Conservation (phyloP, 2,888 invertebrate species). For the Heliconius aoede region DNA sequence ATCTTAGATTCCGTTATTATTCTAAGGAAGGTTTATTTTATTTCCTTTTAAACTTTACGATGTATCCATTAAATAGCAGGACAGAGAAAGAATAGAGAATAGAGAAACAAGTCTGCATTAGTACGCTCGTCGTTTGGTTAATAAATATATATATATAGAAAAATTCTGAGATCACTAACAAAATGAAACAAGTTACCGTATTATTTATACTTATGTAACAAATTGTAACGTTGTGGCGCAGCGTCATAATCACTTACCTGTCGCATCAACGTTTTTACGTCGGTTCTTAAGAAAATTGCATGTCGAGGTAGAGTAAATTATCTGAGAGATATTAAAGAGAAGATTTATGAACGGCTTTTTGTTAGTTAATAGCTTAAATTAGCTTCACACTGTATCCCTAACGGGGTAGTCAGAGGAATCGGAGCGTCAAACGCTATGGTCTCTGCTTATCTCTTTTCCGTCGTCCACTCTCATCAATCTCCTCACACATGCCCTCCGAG, state of each 20-base stretch:
- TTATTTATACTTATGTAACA: conserved; percentile 60
- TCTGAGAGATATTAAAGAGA: conserved; percentile 8
- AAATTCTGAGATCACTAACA: conserved; percentile 55
- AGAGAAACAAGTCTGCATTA: too few relatives aligned
- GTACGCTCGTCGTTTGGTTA: neutral
- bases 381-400: too few relatives aligned
- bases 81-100: neutral
- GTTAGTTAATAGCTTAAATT: too few relatives aligned
- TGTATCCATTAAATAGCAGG: neutral
- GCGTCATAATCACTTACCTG: conserved; percentile 44
- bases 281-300: conserved; percentile 24
- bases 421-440: too few relatives aligned
- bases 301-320: conserved; percentile 23
- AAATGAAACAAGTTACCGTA: conserved; percentile 66
- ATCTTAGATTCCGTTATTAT: too few relatives aligned
- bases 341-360: conserved; percentile 5
- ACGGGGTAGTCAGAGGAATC: too few relatives aligned
- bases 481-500: too few relatives aligned
- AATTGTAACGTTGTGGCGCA: conserved; percentile 46
- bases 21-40: too few relatives aligned
- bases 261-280: conserved; percentile 24
- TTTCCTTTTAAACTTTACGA: neutral
- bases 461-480: too few relatives aligned
- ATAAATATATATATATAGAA: too few relatives aligned
- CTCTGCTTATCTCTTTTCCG: too few relatives aligned